These are phyloP conservation scores for Origma solitaria DNA, from an alignment of 2,113 vertebrate genomes.

Conservation along the genomic window DNA sequence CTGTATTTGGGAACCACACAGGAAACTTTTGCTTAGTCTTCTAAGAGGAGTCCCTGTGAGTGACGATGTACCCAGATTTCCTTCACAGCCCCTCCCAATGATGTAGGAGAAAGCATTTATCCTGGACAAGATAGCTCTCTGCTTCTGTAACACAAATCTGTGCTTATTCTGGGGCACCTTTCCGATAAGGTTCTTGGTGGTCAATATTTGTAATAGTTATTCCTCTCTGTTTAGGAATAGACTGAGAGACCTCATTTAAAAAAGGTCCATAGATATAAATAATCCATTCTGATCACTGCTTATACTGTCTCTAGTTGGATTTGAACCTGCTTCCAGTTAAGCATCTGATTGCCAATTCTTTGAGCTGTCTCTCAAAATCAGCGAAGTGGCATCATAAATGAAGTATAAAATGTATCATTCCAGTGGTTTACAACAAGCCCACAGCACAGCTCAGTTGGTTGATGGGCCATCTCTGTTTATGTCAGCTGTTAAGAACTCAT, in stretches of 20 bases:
- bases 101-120: background rate
- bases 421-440: slow-evolving; percentile 34
- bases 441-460: slow-evolving; percentile 8
- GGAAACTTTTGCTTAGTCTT: background rate
- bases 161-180: background rate
- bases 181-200: background rate
- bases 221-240: background rate
- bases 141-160: background rate
- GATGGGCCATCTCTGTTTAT: slow-evolving; percentile 57
- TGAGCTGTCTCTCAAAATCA: background rate
- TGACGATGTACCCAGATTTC: background rate
- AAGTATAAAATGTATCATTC: background rate
- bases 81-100: background rate
- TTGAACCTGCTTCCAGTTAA: background rate
- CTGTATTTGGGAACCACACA: background rate
- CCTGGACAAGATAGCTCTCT: background rate
- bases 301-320: background rate
- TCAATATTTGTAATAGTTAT: background rate
- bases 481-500: slow-evolving; percentile 65
- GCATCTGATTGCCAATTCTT: background rate
- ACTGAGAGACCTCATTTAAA: background rate
- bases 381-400: background rate
- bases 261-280: background rate
- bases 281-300: background rate
- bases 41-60: background rate